Evolutionary conservation across 2,888 invertebrate genomes (phyloP).

Genomic region (Dasysyrphus tricinctus): DNA sequence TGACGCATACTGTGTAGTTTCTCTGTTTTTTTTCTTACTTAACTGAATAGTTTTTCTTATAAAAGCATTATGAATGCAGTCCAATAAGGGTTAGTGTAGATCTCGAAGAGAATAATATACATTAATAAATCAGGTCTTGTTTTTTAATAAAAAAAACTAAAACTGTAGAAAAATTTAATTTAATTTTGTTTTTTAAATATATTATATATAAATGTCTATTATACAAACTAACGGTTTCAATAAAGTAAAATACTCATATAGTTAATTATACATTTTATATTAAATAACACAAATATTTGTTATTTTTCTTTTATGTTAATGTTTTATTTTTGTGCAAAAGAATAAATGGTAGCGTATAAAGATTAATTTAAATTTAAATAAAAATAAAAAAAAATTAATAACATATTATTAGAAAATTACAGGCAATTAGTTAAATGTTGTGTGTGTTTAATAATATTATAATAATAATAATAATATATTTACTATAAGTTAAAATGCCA

Average conservation of each 20-base stretch:
- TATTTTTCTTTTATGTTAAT: conserved; percentile 59
- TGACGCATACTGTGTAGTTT: conserved; percentile 49
- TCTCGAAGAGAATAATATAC: conserved; percentile 63
- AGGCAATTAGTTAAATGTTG: conserved; percentile 77
- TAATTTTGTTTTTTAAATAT: conserved; percentile 23
- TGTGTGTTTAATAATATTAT: conserved; percentile 44
- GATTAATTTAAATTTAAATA: conserved; percentile 23
- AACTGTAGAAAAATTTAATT: conserved; percentile 37
- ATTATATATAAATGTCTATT: conserved; percentile 33
- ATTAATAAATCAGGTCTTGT: conserved; percentile 37
- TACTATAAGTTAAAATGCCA: conserved; percentile 43
- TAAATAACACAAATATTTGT: conserved; percentile 52
- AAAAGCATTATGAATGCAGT: conserved; percentile 74
- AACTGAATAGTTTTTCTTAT: conserved; percentile 33
- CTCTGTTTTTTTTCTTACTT: conserved; percentile 35
- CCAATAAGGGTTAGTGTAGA: conserved; percentile 72
- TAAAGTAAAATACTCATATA: conserved; percentile 64
- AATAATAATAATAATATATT: background rate
- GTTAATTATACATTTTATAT: conserved; percentile 57
- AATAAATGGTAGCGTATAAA: conserved; percentile 70
- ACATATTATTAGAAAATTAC: conserved; percentile 70
- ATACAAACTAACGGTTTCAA: conserved; percentile 50
- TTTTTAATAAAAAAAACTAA: conserved; percentile 22
- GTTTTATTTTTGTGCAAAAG: conserved; percentile 62
- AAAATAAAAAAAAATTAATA: conserved; percentile 37